These are phyloP conservation scores for Diarsia mendica DNA, from an alignment of 2,888 invertebrate species.

Conservation along the genomic window DNA sequence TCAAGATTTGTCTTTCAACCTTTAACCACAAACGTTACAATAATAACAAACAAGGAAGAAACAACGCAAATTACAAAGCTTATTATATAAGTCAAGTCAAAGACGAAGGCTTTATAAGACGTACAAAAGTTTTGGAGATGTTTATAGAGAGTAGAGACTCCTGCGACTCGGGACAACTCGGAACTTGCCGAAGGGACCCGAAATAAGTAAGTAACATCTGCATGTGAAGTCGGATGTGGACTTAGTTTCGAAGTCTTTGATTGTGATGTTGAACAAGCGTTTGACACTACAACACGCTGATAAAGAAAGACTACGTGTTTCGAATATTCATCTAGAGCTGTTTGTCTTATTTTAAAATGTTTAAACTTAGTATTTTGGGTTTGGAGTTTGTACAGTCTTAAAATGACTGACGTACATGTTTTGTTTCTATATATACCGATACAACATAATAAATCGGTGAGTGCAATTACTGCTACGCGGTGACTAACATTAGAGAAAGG, in stretches of 20 bases:
- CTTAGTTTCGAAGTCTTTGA: conserved; percentile 42
- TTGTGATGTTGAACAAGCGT: conserved; percentile 30
- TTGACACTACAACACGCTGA: neutral
- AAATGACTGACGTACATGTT: no score
- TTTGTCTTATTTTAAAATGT: neutral
- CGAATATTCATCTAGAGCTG: neutral
- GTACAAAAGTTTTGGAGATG: conserved; percentile 28
- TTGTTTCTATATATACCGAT: no score
- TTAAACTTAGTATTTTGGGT: no score
- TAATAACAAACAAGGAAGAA: conserved; percentile 37
- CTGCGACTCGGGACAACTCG: conserved; percentile 4
- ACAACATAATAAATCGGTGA: no score
- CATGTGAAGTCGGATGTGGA: conserved; percentile 17
- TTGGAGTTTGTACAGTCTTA: no score
- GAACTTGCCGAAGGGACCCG: conserved; percentile 40
- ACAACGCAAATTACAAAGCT: conserved; percentile 49
- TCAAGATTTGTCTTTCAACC: conserved; percentile 8
- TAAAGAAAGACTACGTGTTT: neutral
- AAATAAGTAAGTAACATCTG: conserved; percentile 33
- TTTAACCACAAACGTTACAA: conserved; percentile 31
- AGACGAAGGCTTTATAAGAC: conserved; percentile 29
- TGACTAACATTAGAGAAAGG: no score
- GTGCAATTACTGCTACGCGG: no score
- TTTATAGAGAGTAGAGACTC: conserved; percentile 17
- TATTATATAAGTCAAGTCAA: conserved; percentile 48